Base-by-base conservation (phyloP, 2,113 vertebrate genomes). In the Pionites leucogaster region DNA sequence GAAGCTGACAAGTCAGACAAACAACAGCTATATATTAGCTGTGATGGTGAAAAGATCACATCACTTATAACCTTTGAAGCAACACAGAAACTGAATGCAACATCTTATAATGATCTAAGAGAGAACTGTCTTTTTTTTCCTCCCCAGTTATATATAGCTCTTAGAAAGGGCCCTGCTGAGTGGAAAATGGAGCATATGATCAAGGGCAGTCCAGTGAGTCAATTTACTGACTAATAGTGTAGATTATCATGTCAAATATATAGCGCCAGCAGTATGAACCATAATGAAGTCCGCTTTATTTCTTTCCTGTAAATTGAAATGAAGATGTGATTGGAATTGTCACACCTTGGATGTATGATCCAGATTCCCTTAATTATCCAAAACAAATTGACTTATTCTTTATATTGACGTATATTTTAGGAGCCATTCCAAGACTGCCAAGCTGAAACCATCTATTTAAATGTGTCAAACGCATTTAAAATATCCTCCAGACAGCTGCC, bases 181-280 rank as follows among this genome's bases (percentile, higher is more conserved):
- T 0, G 0, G 96, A 97, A 97, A 97, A 91, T 94, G 86, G 93
- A 95, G 79, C 95, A 91, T 92, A 91, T 84, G 95, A 96, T 96
- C 92, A 94, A 96, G 95, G 92, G 77, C 90, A 93, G 93, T 96
- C 93, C 92, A 89, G 76, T 86, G 95, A 97, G 90, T 97, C 95
- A 95, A 95, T 94, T 96, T 94, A 95, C 92, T 97, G 94, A 95
- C 91, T 96, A 96, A 95, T 95, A 65, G 80, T 68, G 65, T 93
- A 96, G 88, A 95, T 97, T 95, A 96, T 96, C 88, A 82, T 86
- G 92, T 94, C 92, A 96, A 93, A 94, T 95, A 89, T 79, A 96
- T 84, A 88, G 62, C 39, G 59, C 44, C 62, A 82, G 62, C 69
- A 67, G 18, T 52, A 91, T 75, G 88, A 96, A 84, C 92, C 93